A percentile compares a stretch with the other conserved stretches of the same genome.
Evolutionary conservation across 2,888 invertebrate species (phyloP).

Genomic region (Trichogramma evanescens): DNA sequence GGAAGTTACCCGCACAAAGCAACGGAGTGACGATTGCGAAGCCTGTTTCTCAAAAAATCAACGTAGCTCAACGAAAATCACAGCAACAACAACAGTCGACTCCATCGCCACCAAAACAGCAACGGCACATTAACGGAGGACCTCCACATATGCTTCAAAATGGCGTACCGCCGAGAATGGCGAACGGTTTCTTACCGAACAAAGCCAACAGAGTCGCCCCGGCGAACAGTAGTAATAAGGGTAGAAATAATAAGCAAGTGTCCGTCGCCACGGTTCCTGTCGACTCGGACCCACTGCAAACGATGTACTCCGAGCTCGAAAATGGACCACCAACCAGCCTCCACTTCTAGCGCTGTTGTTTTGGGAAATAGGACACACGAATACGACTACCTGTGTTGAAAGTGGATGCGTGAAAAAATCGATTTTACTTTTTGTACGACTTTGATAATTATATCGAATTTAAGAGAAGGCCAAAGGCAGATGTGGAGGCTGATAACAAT

Average conservation of each 20-base stretch:
- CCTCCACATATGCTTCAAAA: slow-evolving; percentile 34
- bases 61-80: too few relatives aligned
- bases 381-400: too few relatives aligned
- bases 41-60: too few relatives aligned
- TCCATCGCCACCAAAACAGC: slow-evolving; percentile 2
- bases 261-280: not conserved
- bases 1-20: too few relatives aligned
- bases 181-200: slow-evolving; percentile 31
- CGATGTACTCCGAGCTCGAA: slow-evolving; percentile 15
- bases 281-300: slow-evolving; percentile 7
- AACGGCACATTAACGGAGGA: slow-evolving; percentile 31
- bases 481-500: too few relatives aligned
- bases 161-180: slow-evolving; percentile 32
- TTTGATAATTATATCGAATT: too few relatives aligned
- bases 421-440: too few relatives aligned
- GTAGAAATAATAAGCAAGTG: not conserved
- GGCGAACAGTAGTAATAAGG: slow-evolving; percentile 22
- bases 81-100: not conserved
- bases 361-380: too few relatives aligned
- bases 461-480: too few relatives aligned
- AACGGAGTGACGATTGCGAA: too few relatives aligned
- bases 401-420: too few relatives aligned
- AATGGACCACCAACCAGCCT: slow-evolving; percentile 13
- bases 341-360: slow-evolving; percentile 13
- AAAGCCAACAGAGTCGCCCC: slow-evolving; percentile 31